Base-by-base conservation (phyloP, 1,140 invertebrate species). In the Sycobia sp. region DNA sequence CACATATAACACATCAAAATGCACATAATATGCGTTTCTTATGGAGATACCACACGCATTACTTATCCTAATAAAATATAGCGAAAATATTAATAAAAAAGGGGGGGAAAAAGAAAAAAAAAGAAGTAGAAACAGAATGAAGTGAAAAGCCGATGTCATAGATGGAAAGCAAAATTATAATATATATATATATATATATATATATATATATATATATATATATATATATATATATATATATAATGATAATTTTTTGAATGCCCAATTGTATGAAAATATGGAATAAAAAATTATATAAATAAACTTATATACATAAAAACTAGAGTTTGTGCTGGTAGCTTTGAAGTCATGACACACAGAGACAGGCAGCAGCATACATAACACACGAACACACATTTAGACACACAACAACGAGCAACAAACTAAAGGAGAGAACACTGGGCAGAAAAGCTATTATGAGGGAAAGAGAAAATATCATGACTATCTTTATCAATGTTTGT, bases 401-500 rank as follows among this genome's bases (percentile, higher is more conserved):
- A n/a, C n/a, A n/a, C n/a, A n/a, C n/a, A n/a, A n/a, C n/a, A n/a
- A 39, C 5, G 36, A 39, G 36, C 10, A 14, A 39, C 5, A 14
- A 14, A 39, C 9, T 4, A 51, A 5, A 36, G 49, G n/a, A 36
- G 49, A 36, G 29, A 9, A 39, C n/a, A 39, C 3, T 39, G 32
- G 11, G 5, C 5, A 34, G 32, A 39, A 39, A 39, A 14, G n/a
- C 5, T 14, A 65, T 44, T 61, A 41, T 32, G 49, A 36, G 58
- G 10, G n/a, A n/a, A n/a, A n/a, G 20, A 53, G 13, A 54, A 73
- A 74, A 75, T 76, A 76, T 80, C 76, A 76, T 79, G 77, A 78
- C 74, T 80, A 76, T 74, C 73, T 79, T 75, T 82, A 82, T 81
- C 76, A 80, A 80, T 80, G 76, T 81, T 80, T 81, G 75, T 80